Percentiles rank a stretch among this genome's conserved stretches.
Conservation (phyloP, 2,113 vertebrate species). For the Tonatia bakeri region DNA sequence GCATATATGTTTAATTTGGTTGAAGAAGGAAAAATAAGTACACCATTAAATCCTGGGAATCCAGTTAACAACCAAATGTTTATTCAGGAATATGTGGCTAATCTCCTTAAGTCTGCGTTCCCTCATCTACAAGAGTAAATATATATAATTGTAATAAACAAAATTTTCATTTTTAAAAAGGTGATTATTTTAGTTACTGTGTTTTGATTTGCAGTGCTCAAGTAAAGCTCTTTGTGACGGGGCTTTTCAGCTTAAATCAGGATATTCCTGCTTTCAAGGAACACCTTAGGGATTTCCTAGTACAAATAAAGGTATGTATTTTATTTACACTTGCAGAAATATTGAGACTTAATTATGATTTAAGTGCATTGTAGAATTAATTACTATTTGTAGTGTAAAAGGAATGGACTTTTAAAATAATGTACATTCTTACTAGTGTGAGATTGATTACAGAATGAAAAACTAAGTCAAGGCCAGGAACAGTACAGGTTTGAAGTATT, state of each 20-base stretch:
- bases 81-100: slow-evolving; percentile 98
- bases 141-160: not conserved
- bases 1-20: slow-evolving; percentile 99
- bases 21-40: slow-evolving; percentile 97
- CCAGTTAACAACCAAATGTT: slow-evolving; percentile 95
- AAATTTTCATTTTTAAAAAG: not conserved
- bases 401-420: not conserved
- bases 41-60: slow-evolving; percentile 88
- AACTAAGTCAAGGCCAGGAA: not conserved
- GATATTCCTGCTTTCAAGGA: slow-evolving; percentile 99
- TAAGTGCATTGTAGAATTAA: not conserved
- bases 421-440: not conserved
- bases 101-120: slow-evolving; percentile 98
- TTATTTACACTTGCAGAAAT: not conserved
- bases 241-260: slow-evolving; percentile 99
- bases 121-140: slow-evolving; percentile 98
- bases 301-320: slow-evolving; percentile 94
- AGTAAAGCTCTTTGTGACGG: slow-evolving; percentile 99
- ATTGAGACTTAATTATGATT: not conserved
- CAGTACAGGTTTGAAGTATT: not conserved
- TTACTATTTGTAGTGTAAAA: not conserved
- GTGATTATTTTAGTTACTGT: slow-evolving; percentile 32
- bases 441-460: not conserved
- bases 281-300: slow-evolving; percentile 97
- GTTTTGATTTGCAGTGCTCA: slow-evolving; percentile 87